Evolutionary conservation across 2,113 vertebrate species (phyloP).

Genomic region (Thryonomys swinderianus): DNA sequence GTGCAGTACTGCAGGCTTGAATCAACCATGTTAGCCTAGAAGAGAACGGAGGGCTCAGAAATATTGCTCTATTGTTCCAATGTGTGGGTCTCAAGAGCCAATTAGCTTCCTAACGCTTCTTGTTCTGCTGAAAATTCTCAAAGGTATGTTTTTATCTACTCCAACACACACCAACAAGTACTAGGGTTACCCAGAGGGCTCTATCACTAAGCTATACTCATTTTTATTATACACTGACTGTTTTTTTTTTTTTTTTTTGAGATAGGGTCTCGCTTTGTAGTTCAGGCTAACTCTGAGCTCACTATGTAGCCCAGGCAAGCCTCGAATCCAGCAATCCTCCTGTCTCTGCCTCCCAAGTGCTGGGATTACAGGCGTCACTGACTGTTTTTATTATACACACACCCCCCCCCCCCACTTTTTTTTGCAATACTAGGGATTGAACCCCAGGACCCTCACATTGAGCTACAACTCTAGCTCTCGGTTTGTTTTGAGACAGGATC

Average conservation of each 20-base stretch:
- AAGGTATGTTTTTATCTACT: not conserved
- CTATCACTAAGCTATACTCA: not conserved
- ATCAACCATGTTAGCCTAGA: accelerated
- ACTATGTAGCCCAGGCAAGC: too few species aligned
- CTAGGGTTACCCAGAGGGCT: not conserved
- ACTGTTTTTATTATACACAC: not conserved
- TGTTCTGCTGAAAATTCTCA: not conserved
- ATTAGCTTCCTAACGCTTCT: not conserved
- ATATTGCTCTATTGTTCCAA: accelerated
- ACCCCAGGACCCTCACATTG: not conserved
- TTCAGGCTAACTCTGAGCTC: too few species aligned
- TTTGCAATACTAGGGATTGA: not conserved
- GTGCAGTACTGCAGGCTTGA: not conserved
- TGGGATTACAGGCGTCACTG: too few species aligned
- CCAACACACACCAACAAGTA: not conserved
- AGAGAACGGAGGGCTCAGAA: accelerated
- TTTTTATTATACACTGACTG: too few species aligned
- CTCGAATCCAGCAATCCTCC: too few species aligned
- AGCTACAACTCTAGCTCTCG: not conserved
- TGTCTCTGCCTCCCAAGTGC: too few species aligned
- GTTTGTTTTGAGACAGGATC: not conserved
- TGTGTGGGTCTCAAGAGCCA: not conserved
- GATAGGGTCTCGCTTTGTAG: too few species aligned
- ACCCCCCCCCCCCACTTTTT: not conserved
- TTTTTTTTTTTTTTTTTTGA: too few species aligned